These are phyloP conservation scores for Carcinoscorpius rotundicauda DNA, from an alignment of 1,140 invertebrate species.

Conservation along the genomic window DNA sequence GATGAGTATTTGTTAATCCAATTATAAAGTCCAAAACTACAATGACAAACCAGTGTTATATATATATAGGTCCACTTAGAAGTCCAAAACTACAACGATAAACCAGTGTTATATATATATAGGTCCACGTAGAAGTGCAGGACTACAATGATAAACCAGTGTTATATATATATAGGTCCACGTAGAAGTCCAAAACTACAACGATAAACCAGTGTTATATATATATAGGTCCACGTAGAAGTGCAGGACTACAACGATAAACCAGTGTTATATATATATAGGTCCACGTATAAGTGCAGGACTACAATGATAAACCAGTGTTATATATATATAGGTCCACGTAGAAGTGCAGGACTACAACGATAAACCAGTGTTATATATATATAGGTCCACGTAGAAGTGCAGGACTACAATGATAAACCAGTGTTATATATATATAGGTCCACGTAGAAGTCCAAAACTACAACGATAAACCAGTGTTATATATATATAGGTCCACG, in stretches of 20 bases:
- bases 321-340: constrained; percentile 6
- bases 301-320: constrained; percentile 57
- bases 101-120: constrained; percentile 25
- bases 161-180: constrained; percentile 6
- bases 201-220: constrained; percentile 44
- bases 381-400: constrained; percentile 25
- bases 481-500: constrained; percentile 6
- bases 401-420: constrained; percentile 74
- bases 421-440: constrained; percentile 1
- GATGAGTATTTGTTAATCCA: too few species aligned
- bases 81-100: constrained; percentile 72
- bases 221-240: constrained; percentile 12
- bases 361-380: constrained; percentile 41
- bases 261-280: not conserved
- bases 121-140: constrained; percentile 42
- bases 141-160: constrained; percentile 61
- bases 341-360: constrained; percentile 62
- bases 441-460: constrained; percentile 49
- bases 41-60: too few species aligned
- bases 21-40: too few species aligned
- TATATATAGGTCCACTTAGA: constrained; percentile 12
- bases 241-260: constrained; percentile 76
- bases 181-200: constrained; percentile 57
- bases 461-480: constrained; percentile 53
- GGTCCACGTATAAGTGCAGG: constrained; percentile 45